Evolutionary conservation across 2,113 vertebrate species (phyloP), one percentile per base, ranked within the genome.

Genomic region (Actinemys pallida): DNA sequence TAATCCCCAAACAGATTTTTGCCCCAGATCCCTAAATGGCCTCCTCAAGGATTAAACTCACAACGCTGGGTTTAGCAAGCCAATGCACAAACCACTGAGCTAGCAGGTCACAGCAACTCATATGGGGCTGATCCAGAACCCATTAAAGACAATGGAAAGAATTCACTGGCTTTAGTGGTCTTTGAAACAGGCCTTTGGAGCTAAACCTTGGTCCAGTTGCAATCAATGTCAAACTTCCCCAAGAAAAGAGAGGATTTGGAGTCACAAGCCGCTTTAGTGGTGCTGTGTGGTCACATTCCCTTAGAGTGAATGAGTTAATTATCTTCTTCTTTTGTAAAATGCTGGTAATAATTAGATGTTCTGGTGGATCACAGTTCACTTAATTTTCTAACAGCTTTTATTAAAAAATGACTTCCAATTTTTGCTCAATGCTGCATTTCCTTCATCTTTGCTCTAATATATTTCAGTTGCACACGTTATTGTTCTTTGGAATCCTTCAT

Each of bases 141-240:
- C 20, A 22, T 94, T 87, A 91, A 96, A 86, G 93, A 88, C 82
- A 87, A 89, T 84, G 80, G 93, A 94, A 94, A 95, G 83, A n/a
- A 27, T 93, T 49, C 1, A 29, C n/a, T 90, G 88, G 16, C 16
- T 86, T 86, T 90, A 80, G 39, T 89, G 24, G 50, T 25, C 47
- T 97, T 94, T 83, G 82, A 81, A 92, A 72, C 39, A 72, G 69
- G 69, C 69, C n/a, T 72, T 22, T 39, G 39, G 35, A 39, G 35
- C n/a, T n/a, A 72, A 72, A 72, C 8, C 35, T 72, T 39, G 19
- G 65, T 39, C 6, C 35, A 39, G 8, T 39, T 72, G 69, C 69
- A 72, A 72, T 72, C 69, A 72, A 8, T 72, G 69, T 72, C n/a
- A 72, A 39, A 39, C 8, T 10, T 39, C 20, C 10, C n/a, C 10